phyloP scores from a whole-genome alignment of 2,113 vertebrate species.

The Falco punctatus region DNA sequence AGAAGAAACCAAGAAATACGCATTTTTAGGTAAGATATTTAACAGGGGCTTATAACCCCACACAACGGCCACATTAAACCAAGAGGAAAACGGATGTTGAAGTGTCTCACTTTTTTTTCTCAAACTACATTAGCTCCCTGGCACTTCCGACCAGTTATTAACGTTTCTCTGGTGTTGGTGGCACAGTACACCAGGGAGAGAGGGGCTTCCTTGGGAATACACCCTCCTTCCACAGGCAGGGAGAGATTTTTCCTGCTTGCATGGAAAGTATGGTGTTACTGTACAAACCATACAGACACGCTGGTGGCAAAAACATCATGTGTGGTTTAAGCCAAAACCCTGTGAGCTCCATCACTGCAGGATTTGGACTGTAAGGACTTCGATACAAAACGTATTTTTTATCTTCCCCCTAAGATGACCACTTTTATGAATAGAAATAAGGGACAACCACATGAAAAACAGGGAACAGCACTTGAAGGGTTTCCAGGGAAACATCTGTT shows the following conservation, averaged over 20 bases:
- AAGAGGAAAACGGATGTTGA: not conserved
- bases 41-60: not conserved
- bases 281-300: not conserved
- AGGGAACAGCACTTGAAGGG: not conserved
- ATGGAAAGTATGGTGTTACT: not conserved
- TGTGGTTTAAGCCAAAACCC: not conserved
- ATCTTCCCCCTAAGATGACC: not conserved
- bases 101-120: not conserved
- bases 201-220: too few species aligned
- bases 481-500: not conserved
- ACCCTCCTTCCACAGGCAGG: not conserved
- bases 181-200: accelerated
- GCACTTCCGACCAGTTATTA: not conserved
- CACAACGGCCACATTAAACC: not conserved
- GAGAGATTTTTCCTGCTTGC: not conserved
- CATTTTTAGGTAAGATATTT: not conserved
- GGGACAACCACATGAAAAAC: not conserved
- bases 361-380: not conserved
- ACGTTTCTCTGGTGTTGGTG: not conserved
- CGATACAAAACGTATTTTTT: not conserved
- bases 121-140: too few species aligned
- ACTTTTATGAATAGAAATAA: not conserved
- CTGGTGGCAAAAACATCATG: not conserved
- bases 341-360: not conserved
- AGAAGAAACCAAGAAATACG: not conserved